Conservation (phyloP, 2,888 invertebrate species). For the Oxycera nigricornis region DNA sequence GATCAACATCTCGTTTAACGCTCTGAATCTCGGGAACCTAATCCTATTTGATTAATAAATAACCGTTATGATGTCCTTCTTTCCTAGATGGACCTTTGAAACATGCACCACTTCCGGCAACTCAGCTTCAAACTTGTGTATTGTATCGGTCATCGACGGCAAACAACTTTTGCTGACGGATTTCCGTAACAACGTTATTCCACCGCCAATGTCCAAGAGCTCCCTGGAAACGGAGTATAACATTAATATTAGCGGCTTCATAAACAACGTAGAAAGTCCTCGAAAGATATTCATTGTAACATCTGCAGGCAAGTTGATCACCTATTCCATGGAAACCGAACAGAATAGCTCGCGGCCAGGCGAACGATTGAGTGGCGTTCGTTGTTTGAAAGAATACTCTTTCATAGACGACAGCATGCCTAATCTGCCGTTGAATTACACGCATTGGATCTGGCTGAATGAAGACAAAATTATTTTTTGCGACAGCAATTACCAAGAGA, state of each 20-base stretch:
- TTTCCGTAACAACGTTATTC: slow-evolving; percentile 75
- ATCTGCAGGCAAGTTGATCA: slow-evolving; percentile 50
- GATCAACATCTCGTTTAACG: too few species aligned
- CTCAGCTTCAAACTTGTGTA: slow-evolving; percentile 65
- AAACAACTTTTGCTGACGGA: slow-evolving; percentile 73
- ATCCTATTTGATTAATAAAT: too few species aligned
- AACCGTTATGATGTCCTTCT: too few species aligned
- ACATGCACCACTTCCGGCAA: slow-evolving; percentile 66
- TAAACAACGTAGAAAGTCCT: slow-evolving; percentile 59
- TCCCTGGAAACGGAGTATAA: slow-evolving; percentile 65
- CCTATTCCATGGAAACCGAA: slow-evolving; percentile 37
- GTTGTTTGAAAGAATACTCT: neutral
- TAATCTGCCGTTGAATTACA: slow-evolving; percentile 58
- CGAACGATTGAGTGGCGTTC: slow-evolving; percentile 17
- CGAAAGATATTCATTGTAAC: slow-evolving; percentile 60
- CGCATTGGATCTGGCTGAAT: slow-evolving; percentile 68
- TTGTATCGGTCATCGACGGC: slow-evolving; percentile 81
- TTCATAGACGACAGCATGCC: neutral
- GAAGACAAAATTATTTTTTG: slow-evolving; percentile 62
- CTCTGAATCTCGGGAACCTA: too few species aligned
- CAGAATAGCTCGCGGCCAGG: neutral
- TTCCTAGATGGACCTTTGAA: slow-evolving; percentile 68
- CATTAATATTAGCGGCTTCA: slow-evolving; percentile 70
- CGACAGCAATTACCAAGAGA: neutral
- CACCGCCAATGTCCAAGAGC: slow-evolving; percentile 82